phyloP scores from a whole-genome alignment of 2,888 invertebrate species.

The Hedya salicella region DNA sequence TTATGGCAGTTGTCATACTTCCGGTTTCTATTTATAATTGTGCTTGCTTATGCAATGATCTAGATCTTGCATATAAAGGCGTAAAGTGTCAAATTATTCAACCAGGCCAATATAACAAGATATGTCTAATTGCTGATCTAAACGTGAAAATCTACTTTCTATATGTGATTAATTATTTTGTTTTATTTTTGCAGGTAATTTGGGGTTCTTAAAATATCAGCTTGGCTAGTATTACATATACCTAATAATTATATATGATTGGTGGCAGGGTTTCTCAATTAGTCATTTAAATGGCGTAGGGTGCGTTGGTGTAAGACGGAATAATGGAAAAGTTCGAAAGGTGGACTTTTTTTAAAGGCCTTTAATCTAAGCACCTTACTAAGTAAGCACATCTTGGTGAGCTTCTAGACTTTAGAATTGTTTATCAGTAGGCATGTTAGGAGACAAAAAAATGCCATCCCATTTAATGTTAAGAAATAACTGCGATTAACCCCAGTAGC shows the following conservation, averaged over 20 bases:
- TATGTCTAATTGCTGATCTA: slow-evolving; percentile 4
- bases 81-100: slow-evolving; percentile 9
- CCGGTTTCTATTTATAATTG: slow-evolving; percentile 7
- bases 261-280: too few species aligned
- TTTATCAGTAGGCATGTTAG: too few species aligned
- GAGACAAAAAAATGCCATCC: too few species aligned
- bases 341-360: too few species aligned
- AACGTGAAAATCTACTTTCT: slow-evolving; percentile 21
- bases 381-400: too few species aligned
- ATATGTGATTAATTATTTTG: slow-evolving; percentile 11
- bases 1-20: background rate
- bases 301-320: too few species aligned
- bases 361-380: too few species aligned
- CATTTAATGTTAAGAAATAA: too few species aligned
- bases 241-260: background rate
- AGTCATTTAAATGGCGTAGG: too few species aligned
- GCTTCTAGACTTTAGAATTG: too few species aligned
- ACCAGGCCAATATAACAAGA: slow-evolving; percentile 8
- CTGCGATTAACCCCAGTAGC: too few species aligned
- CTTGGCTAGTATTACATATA: slow-evolving; percentile 15
- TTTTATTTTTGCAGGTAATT: slow-evolving; percentile 31
- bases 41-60: background rate
- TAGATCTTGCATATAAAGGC: slow-evolving; percentile 5
- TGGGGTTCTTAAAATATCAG: background rate
- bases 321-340: too few species aligned